A percentile compares a stretch with the other conserved stretches of the same genome.
These are phyloP conservation scores for Thamnophis sirtalis DNA, from an alignment of 2,113 vertebrate genomes.

Conservation along the genomic window DNA sequence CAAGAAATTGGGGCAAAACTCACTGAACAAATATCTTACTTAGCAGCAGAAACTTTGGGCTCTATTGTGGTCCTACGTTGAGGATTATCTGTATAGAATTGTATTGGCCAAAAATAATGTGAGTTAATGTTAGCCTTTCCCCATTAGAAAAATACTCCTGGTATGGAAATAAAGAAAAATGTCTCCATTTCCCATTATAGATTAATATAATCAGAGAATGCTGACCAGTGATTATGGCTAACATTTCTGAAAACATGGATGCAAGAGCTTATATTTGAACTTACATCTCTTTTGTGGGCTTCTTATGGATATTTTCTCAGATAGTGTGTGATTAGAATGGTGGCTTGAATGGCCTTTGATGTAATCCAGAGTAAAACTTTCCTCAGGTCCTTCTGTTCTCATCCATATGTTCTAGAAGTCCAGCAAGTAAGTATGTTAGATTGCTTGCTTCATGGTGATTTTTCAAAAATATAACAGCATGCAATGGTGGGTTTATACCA, in stretches of 20 bases:
- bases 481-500: too few relatives aligned
- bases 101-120: neutral
- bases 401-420: neutral
- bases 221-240: neutral
- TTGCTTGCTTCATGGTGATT: neutral
- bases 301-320: neutral
- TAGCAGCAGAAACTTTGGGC: too few relatives aligned
- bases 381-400: neutral
- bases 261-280: neutral
- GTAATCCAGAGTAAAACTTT: neutral
- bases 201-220: neutral
- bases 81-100: neutral
- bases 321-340: neutral
- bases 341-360: neutral
- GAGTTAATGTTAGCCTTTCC: neutral
- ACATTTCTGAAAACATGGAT: neutral
- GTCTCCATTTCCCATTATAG: neutral
- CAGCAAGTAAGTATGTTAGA: neutral
- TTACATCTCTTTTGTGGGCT: neutral
- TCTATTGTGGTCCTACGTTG: neutral
- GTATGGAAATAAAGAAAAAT: neutral
- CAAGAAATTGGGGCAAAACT: too few relatives aligned
- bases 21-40: too few relatives aligned
- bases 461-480: neutral
- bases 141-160: neutral